Evolutionary conservation across 92 coral and sea anemone genomes (phyloP).

Genomic region (Scolanthus callimorphus): DNA sequence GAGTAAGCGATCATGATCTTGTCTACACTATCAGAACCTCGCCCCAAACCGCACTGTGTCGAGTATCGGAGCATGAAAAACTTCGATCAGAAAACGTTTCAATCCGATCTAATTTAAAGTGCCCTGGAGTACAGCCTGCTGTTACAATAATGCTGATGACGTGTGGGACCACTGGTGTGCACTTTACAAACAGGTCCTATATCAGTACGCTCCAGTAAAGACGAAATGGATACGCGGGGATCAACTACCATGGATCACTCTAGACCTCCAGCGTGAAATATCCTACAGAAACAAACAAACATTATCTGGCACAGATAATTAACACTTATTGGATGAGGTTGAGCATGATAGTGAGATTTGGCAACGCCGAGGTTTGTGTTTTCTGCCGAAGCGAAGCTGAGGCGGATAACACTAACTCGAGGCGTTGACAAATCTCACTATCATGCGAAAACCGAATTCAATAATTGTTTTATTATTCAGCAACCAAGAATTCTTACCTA

Average conservation of each 20-base stretch:
- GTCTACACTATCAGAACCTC: neutral
- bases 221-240: constrained; percentile 23
- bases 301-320: no score
- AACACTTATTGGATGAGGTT: no score
- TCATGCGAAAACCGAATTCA: no score
- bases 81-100: constrained; percentile 1
- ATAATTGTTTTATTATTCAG: no score
- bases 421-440: no score
- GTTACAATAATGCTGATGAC: constrained; percentile 33
- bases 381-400: no score
- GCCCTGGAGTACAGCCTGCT: no score
- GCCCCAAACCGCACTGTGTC: constrained; percentile 11
- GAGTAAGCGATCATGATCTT: neutral
- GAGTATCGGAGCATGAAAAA: constrained; percentile 23
- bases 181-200: constrained; percentile 21
- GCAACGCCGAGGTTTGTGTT: no score
- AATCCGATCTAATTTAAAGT: no score
- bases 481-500: no score
- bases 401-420: no score
- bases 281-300: constrained; percentile 15
- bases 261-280: constrained; percentile 25
- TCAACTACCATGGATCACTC: constrained; percentile 51
- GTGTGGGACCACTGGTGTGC: constrained; percentile 39
- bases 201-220: constrained; percentile 40
- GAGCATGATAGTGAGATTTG: no score